Percentiles rank a stretch among this genome's conserved stretches.
These are phyloP conservation scores for Eupsilia transversa DNA, from an alignment of 2,888 invertebrate genomes.

Conservation along the genomic window DNA sequence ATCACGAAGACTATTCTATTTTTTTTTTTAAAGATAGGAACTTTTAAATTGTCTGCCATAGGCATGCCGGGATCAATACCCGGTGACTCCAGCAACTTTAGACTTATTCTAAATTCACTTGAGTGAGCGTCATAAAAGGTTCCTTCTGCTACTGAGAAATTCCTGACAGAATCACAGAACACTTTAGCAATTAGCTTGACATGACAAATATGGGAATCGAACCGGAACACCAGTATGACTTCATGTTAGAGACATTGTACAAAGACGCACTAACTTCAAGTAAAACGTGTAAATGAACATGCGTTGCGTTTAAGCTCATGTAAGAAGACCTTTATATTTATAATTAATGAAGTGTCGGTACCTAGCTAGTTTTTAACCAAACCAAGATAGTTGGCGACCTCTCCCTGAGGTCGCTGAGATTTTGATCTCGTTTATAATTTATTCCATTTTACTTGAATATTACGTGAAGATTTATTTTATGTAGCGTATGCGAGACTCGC, in stretches of 20 bases:
- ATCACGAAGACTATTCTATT: background rate
- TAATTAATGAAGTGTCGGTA: conserved; percentile 6
- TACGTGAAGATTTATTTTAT: conserved; percentile 9
- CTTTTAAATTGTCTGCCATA: background rate
- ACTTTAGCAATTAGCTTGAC: background rate
- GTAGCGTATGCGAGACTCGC: background rate
- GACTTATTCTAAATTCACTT: background rate
- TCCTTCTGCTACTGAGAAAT: background rate
- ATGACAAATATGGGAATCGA: background rate
- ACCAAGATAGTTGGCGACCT: conserved; percentile 58
- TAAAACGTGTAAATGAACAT: background rate
- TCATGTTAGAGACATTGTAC: background rate
- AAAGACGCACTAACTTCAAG: background rate
- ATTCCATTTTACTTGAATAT: conserved; percentile 29
- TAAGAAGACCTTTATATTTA: background rate
- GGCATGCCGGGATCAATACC: background rate
- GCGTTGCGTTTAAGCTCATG: conserved; percentile 26
- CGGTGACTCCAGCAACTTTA: background rate
- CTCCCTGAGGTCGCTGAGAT: conserved; percentile 42
- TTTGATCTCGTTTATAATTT: conserved; percentile 34
- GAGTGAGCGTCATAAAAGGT: background rate
- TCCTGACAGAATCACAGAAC: background rate
- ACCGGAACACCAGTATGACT: background rate
- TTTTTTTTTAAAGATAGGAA: too few species aligned
- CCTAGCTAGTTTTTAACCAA: conserved; percentile 35